These are phyloP conservation scores for Gallinago media DNA, from an alignment of 2,113 vertebrate genomes.

Conservation along the genomic window DNA sequence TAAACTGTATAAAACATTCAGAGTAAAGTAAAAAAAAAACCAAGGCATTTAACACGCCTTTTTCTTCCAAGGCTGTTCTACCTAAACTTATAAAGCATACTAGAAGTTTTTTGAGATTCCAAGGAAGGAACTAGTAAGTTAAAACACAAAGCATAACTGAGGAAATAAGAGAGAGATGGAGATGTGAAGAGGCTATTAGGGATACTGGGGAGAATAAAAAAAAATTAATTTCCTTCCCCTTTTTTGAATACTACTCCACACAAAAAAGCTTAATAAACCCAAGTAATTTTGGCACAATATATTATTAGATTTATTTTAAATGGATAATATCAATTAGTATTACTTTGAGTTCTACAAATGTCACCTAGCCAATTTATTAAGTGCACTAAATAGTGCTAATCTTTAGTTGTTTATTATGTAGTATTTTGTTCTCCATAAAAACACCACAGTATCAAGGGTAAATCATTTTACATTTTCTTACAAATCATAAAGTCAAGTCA, in stretches of 20 bases:
- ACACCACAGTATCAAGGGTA: neutral
- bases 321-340: neutral
- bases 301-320: neutral
- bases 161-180: neutral
- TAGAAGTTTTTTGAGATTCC: neutral
- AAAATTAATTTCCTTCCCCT: neutral
- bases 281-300: neutral
- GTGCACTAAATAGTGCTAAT: neutral
- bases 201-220: neutral
- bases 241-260: neutral
- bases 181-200: neutral
- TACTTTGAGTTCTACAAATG: neutral
- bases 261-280: neutral
- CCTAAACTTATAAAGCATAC: neutral
- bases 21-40: neutral
- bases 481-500: neutral
- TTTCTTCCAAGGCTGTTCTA: neutral
- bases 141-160: neutral
- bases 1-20: too few relatives aligned
- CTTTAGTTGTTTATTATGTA: neutral
- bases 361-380: neutral
- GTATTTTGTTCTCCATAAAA: neutral
- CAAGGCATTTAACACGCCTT: neutral
- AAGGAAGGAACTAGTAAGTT: neutral
- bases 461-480: neutral